Percentiles rank a stretch among this genome's conserved stretches.
phyloP scores from a whole-genome alignment of 2,113 vertebrate species.

The Embiotoca jacksoni region DNA sequence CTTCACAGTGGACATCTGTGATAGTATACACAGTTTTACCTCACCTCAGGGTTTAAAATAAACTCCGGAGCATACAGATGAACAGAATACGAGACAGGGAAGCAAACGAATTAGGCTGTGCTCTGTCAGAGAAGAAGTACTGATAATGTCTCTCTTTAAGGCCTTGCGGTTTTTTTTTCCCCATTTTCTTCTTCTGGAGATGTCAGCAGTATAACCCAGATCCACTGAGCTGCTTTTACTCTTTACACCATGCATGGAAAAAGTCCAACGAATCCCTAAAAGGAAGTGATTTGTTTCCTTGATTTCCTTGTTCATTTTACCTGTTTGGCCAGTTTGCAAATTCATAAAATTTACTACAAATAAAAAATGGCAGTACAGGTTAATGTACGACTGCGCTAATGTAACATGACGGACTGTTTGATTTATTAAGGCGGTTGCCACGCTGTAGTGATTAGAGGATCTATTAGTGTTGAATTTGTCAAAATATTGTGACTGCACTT shows the following conservation, averaged over 20 bases:
- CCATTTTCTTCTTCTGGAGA: too few relatives aligned
- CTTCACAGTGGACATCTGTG: slow-evolving; percentile 38
- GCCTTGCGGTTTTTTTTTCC: too few relatives aligned
- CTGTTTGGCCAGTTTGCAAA: slow-evolving; percentile 43
- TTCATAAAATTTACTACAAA: slow-evolving; percentile 7
- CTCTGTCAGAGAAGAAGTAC: slow-evolving; percentile 2
- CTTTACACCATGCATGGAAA: not conserved
- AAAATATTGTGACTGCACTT: slow-evolving; percentile 44
- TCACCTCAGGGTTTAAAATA: slow-evolving; percentile 26
- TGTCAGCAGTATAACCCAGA: not conserved
- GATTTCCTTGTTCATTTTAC: slow-evolving; percentile 12
- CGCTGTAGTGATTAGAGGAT: slow-evolving; percentile 50
- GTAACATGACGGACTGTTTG: slow-evolving; percentile 45
- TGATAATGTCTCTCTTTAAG: not conserved
- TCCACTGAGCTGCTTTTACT: not conserved
- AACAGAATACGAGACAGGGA: slow-evolving; percentile 4
- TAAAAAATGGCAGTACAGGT: slow-evolving; percentile 12
- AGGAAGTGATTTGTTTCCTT: slow-evolving; percentile 5
- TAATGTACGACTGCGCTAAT: slow-evolving; percentile 53
- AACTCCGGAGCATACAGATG: slow-evolving; percentile 24
- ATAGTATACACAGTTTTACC: slow-evolving; percentile 30
- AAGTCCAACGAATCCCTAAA: not conserved
- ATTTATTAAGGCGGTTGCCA: slow-evolving; percentile 49
- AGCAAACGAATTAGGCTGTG: not conserved
- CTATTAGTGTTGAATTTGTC: slow-evolving; percentile 51